Evolutionary conservation across 2,113 vertebrate genomes (phyloP).

Genomic region (Protobothrops mucrosquamatus): DNA sequence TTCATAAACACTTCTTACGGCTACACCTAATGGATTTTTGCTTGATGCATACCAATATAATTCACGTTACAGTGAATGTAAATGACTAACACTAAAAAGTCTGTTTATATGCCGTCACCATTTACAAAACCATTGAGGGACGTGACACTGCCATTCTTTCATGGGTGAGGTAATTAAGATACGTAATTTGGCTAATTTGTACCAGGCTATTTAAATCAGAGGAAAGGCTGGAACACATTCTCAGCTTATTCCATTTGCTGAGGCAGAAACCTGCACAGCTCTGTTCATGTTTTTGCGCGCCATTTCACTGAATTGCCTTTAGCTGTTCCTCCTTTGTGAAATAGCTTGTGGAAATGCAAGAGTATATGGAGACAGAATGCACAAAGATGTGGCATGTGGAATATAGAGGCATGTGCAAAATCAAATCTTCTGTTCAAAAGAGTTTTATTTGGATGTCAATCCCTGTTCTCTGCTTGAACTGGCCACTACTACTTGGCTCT

Average conservation of each 20-base stretch:
- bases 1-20: neutral
- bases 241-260: neutral
- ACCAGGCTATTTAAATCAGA: neutral
- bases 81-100: neutral
- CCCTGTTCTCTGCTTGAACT: neutral
- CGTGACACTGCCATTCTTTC: neutral
- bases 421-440: neutral
- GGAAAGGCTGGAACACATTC: neutral
- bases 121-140: neutral
- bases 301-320: neutral
- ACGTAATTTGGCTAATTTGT: neutral
- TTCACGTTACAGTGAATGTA: neutral
- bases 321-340: neutral
- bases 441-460: neutral
- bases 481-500: neutral
- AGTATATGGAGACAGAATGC: neutral
- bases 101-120: neutral
- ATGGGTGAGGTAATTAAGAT: neutral
- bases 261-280: neutral
- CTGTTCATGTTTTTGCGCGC: neutral
- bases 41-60: neutral
- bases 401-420: neutral
- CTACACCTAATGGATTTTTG: neutral
- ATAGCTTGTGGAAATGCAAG: neutral
- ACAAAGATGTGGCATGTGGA: neutral